A percentile compares a stretch with the other conserved stretches of the same genome.
These are phyloP conservation scores for Hemiscyllium ocellatum DNA, from an alignment of 2,113 vertebrate genomes.

Conservation along the genomic window DNA sequence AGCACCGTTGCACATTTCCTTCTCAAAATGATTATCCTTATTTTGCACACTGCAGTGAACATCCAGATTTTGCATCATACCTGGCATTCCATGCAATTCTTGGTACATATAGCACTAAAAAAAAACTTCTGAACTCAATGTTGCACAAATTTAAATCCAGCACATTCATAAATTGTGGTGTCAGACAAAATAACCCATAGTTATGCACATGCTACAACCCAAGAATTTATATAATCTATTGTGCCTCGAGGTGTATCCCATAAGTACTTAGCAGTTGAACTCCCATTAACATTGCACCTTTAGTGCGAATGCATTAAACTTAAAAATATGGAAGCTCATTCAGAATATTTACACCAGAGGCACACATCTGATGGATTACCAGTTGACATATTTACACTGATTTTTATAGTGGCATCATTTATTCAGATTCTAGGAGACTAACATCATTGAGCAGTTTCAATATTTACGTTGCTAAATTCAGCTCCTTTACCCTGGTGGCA, in stretches of 20 bases:
- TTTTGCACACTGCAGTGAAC: conserved; percentile 17
- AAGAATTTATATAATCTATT: not conserved
- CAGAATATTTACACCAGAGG: conserved; percentile 26
- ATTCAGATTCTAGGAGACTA: not conserved
- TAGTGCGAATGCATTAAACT: not conserved
- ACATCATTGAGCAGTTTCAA: not conserved
- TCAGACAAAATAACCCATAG: conserved; percentile 16
- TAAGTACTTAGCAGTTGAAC: not conserved
- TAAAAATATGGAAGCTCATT: not conserved
- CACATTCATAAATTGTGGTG: conserved; percentile 4
- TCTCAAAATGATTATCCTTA: conserved; percentile 24
- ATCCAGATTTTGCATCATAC: not conserved
- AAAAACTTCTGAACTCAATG: not conserved
- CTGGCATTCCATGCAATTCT: conserved; percentile 17
- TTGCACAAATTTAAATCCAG: not conserved
- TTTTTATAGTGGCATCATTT: not conserved
- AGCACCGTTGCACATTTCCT: conserved; percentile 21
- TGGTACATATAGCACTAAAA: not conserved
- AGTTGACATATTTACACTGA: conserved; percentile 4
- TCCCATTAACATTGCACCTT: not conserved
- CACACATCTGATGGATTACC: not conserved
- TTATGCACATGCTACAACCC: conserved; percentile 27
- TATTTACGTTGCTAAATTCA: not conserved
- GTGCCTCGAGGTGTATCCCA: not conserved
- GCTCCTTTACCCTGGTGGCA: not conserved